Conservation (phyloP, 2,797 vertebrate species). For the Hydrolagus colliei region DNA sequence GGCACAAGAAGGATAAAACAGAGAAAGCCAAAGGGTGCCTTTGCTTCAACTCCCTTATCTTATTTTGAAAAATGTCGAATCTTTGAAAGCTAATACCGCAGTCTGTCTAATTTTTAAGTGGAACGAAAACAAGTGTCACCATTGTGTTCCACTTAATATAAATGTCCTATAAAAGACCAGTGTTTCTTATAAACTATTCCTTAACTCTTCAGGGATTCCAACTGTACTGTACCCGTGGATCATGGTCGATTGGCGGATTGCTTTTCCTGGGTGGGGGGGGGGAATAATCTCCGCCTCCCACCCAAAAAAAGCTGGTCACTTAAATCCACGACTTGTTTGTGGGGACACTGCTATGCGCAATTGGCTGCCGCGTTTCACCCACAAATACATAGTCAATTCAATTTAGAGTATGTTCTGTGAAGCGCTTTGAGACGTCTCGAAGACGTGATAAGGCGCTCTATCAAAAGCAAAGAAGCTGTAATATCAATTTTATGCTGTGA, state of each 20-base stretch:
- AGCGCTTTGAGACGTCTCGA: too few species aligned
- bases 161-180: neutral
- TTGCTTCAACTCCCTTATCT: slow-evolving; percentile 7
- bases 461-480: too few species aligned
- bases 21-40: neutral
- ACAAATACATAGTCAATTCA: too few species aligned
- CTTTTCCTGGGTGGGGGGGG: too few species aligned
- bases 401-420: too few species aligned
- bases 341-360: too few species aligned
- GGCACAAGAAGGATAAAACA: slow-evolving; percentile 3
- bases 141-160: slow-evolving; percentile 11
- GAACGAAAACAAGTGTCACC: neutral
- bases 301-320: too few species aligned
- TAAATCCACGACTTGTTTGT: too few species aligned
- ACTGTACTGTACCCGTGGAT: neutral
- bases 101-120: neutral
- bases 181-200: neutral
- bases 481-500: too few species aligned
- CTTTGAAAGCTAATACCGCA: slow-evolving; percentile 22
- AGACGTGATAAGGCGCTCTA: too few species aligned
- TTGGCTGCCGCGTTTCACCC: too few species aligned
- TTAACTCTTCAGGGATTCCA: neutral
- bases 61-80: slow-evolving; percentile 23
- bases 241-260: neutral
- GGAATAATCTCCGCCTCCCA: too few species aligned